Evolutionary conservation across 2,113 vertebrate species (phyloP).

Genomic region (Nematolebias whitei): DNA sequence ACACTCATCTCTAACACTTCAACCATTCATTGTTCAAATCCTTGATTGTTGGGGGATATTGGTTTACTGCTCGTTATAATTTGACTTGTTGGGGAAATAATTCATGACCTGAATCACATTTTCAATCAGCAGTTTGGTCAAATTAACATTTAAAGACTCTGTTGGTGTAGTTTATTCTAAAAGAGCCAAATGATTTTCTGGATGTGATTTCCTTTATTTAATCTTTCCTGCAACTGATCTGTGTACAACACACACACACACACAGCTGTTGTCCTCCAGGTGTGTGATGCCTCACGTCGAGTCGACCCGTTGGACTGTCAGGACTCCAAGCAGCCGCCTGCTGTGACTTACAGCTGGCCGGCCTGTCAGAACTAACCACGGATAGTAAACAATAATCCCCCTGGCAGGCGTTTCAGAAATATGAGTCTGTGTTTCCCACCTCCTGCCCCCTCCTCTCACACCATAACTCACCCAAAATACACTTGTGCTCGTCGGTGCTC

Average conservation of each 20-base stretch:
- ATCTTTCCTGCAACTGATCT: neutral
- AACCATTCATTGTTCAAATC: too few species aligned
- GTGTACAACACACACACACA: conserved; percentile 5
- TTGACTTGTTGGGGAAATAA: neutral
- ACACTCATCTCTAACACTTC: too few species aligned
- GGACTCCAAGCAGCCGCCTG: conserved; percentile 18
- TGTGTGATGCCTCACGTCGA: conserved; percentile 20
- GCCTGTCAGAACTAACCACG: conserved; percentile 33
- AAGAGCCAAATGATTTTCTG: neutral
- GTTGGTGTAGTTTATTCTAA: neutral
- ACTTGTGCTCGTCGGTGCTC: conserved; percentile 37
- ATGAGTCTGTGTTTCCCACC: conserved; percentile 13
- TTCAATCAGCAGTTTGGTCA: neutral
- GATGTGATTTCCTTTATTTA: neutral
- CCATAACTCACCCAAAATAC: conserved; percentile 48
- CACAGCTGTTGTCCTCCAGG: conserved; percentile 23
- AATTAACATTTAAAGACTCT: neutral
- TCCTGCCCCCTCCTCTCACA: conserved; percentile 3
- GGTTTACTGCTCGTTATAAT: too few species aligned
- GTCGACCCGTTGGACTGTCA: conserved; percentile 13
- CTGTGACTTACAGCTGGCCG: conserved; percentile 56
- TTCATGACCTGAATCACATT: neutral
- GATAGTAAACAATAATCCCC: conserved; percentile 48
- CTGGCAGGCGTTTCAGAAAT: conserved; percentile 31
- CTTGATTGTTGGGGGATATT: too few species aligned